phyloP scores from a whole-genome alignment of 2,888 invertebrate genomes.

The Epistrophella euchroma region DNA sequence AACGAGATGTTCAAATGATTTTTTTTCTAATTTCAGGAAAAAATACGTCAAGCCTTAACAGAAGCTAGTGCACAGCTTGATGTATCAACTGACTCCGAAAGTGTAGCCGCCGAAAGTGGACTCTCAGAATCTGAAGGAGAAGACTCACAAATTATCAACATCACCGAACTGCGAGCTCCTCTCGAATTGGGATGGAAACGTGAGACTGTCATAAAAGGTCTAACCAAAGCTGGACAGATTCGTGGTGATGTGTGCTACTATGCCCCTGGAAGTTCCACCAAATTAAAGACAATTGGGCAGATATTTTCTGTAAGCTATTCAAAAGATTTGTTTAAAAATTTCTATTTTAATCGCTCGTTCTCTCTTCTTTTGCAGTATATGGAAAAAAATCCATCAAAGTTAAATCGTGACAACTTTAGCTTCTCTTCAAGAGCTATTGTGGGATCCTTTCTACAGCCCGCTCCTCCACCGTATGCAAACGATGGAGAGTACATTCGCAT shows the following conservation, averaged over 20 bases:
- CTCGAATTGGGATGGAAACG: slow-evolving; percentile 94
- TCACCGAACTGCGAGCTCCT: slow-evolving; percentile 87
- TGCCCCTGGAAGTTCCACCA: slow-evolving; percentile 87
- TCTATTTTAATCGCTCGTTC: slow-evolving; percentile 11
- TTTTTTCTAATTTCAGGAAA: slow-evolving; percentile 83
- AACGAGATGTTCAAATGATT: neutral
- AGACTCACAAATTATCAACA: slow-evolving; percentile 84
- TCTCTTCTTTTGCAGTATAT: slow-evolving; percentile 87
- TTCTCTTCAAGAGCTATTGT: slow-evolving; percentile 95
- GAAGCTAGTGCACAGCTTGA: slow-evolving; percentile 86
- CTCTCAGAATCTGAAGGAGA: slow-evolving; percentile 86
- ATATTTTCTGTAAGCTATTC: slow-evolving; percentile 86
- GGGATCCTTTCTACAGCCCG: slow-evolving; percentile 95
- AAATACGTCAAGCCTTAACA: slow-evolving; percentile 85
- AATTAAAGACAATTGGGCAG: slow-evolving; percentile 88
- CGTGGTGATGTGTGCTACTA: slow-evolving; percentile 97
- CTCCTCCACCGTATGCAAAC: slow-evolving; percentile 86
- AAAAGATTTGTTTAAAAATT: too few relatives aligned
- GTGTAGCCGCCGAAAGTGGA: slow-evolving; percentile 86
- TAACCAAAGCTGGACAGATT: slow-evolving; percentile 93
- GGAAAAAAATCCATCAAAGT: slow-evolving; percentile 88
- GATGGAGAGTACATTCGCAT: slow-evolving; percentile 91
- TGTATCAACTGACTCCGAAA: slow-evolving; percentile 86
- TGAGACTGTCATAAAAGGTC: slow-evolving; percentile 94
- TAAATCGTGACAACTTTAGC: slow-evolving; percentile 95